Evolutionary conservation across 2,113 vertebrate genomes (phyloP).

Genomic region (Podocnemis expansa): DNA sequence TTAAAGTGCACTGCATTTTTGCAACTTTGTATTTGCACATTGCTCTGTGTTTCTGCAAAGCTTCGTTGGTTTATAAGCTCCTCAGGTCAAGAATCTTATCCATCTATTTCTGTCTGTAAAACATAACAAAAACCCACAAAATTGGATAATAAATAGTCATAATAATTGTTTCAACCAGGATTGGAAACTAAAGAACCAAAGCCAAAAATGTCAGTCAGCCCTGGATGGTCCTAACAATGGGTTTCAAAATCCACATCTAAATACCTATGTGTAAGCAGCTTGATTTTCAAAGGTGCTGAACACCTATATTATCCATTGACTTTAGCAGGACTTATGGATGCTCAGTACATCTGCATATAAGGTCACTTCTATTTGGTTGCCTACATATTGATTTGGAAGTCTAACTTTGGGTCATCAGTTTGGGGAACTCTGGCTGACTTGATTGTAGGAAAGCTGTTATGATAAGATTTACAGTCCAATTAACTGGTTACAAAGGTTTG

Average conservation of each 20-base stretch:
- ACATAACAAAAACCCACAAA: not conserved
- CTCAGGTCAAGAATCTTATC: not conserved
- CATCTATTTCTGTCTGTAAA: not conserved
- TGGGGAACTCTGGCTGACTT: not conserved
- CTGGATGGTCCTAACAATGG: not conserved
- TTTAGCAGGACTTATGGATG: not conserved
- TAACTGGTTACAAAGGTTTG: conserved; percentile 11
- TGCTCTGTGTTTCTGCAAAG: not conserved
- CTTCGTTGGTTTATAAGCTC: not conserved
- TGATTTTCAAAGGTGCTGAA: not conserved
- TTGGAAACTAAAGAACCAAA: not conserved
- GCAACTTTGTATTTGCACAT: rapidly evolving
- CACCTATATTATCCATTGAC: not conserved
- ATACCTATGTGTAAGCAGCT: not conserved
- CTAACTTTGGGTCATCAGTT: not conserved
- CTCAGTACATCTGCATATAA: not conserved
- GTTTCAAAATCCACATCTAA: not conserved
- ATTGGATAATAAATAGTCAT: not conserved
- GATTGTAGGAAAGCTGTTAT: not conserved
- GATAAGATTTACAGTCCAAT: not conserved
- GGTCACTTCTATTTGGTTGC: not conserved
- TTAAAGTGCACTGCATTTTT: not conserved
- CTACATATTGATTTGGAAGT: not conserved
- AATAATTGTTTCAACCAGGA: not conserved
- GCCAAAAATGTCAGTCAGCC: not conserved